Percentiles rank a stretch among this genome's conserved stretches.
phyloP scores from a whole-genome alignment of 2,113 vertebrate genomes.

The Entomyzon cyanotis region DNA sequence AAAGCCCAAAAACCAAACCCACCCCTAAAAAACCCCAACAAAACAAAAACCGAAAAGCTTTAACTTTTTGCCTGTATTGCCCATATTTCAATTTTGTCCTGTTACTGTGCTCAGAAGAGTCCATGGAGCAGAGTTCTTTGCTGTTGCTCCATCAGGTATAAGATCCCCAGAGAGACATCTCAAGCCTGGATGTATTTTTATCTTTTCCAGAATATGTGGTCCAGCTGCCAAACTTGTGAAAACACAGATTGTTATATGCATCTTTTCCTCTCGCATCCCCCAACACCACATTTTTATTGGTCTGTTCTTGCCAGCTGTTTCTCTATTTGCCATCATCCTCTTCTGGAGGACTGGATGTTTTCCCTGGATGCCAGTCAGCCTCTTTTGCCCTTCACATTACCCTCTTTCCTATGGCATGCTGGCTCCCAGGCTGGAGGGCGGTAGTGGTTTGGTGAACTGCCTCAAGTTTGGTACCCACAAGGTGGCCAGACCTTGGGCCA shows the following conservation, averaged over 20 bases:
- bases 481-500: not conserved
- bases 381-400: not conserved
- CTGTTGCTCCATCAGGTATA: not conserved
- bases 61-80: not conserved
- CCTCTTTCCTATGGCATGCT: rapidly evolving
- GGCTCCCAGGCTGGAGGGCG: not conserved
- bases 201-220: not conserved
- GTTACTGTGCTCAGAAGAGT: not conserved
- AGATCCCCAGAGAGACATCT: not conserved
- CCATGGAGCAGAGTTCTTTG: not conserved
- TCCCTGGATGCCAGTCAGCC: not conserved
- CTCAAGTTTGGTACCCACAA: not conserved
- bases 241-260: not conserved
- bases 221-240: not conserved
- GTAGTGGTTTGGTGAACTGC: not conserved
- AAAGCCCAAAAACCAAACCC: no score
- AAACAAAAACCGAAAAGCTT: not conserved
- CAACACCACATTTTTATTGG: not conserved
- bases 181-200: not conserved
- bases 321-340: not conserved
- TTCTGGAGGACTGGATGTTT: not conserved
- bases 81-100: not conserved
- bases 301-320: not conserved
- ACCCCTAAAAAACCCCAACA: no score
- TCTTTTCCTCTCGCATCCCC: not conserved